Percentiles rank a stretch among this genome's conserved stretches.
Conservation (phyloP, 1,140 invertebrate species). For the Neelides sp. region DNA sequence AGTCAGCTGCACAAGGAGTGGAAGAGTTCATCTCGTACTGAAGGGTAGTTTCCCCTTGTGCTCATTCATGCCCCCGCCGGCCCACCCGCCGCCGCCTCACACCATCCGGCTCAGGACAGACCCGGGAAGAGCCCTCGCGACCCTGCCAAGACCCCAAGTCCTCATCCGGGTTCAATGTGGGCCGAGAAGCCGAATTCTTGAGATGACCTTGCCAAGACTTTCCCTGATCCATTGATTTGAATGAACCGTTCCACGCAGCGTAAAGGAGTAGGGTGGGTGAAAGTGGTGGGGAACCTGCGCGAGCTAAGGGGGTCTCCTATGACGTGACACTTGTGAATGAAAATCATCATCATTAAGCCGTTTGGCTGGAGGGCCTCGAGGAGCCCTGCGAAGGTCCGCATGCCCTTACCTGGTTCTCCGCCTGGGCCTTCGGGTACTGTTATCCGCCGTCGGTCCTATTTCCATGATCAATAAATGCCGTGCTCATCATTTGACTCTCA, state of each 20-base stretch:
- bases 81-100: slow-evolving; percentile 5
- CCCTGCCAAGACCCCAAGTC: background rate
- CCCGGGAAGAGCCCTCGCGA: background rate
- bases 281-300: slow-evolving; percentile 20
- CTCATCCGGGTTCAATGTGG: background rate
- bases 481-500: no score
- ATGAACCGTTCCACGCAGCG: slow-evolving; percentile 22
- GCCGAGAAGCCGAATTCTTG: slow-evolving; percentile 12
- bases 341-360: slow-evolving; percentile 21
- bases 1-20: slow-evolving; percentile 28
- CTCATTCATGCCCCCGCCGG: background rate
- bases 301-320: slow-evolving; percentile 12
- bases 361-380: no score
- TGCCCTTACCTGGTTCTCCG: no score
- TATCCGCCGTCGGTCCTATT: no score
- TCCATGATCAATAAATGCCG: no score
- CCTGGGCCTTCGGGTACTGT: no score
- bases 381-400: no score
- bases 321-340: slow-evolving; percentile 28
- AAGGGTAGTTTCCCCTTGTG: no score
- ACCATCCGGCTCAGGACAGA: background rate
- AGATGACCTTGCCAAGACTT: slow-evolving; percentile 24
- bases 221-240: slow-evolving; percentile 25
- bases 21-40: slow-evolving; percentile 22
- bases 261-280: slow-evolving; percentile 17